phyloP scores from a whole-genome alignment of 2,888 invertebrate species.

The Dendrolimus pini region DNA sequence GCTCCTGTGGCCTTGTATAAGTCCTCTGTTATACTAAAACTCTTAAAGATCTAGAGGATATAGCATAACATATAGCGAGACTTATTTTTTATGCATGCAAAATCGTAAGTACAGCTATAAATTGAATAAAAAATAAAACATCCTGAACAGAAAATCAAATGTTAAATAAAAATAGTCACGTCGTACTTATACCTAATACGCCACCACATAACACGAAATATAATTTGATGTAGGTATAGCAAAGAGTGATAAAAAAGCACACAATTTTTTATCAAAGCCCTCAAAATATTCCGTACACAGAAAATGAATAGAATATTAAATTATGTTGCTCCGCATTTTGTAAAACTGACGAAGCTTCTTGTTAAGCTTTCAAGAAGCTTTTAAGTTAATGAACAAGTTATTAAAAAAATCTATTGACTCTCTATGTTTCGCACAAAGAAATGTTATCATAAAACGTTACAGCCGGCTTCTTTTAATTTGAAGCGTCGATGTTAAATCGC shows the following conservation, averaged over 20 bases:
- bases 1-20: too few relatives aligned
- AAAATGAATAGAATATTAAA: slow-evolving; percentile 74
- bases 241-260: slow-evolving; percentile 29
- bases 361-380: slow-evolving; percentile 72
- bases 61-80: too few relatives aligned
- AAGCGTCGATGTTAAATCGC: neutral
- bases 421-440: slow-evolving; percentile 38
- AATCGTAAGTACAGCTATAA: too few relatives aligned
- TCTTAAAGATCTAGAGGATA: too few relatives aligned
- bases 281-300: slow-evolving; percentile 52
- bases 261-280: slow-evolving; percentile 44
- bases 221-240: slow-evolving; percentile 18
- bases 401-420: slow-evolving; percentile 64
- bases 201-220: slow-evolving; percentile 17
- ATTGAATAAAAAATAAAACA: too few relatives aligned
- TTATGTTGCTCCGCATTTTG: slow-evolving; percentile 69
- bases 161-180: neutral
- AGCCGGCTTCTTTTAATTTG: slow-evolving; percentile 2
- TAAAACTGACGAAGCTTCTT: slow-evolving; percentile 71
- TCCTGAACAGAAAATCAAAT: slow-evolving; percentile 2
- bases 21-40: too few relatives aligned
- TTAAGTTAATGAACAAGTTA: slow-evolving; percentile 73
- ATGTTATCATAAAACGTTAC: slow-evolving; percentile 20
- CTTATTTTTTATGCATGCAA: too few relatives aligned
- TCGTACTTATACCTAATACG: neutral